Base-by-base conservation (phyloP, 2,797 vertebrate genomes). In the Eidolon dupreanum region DNA sequence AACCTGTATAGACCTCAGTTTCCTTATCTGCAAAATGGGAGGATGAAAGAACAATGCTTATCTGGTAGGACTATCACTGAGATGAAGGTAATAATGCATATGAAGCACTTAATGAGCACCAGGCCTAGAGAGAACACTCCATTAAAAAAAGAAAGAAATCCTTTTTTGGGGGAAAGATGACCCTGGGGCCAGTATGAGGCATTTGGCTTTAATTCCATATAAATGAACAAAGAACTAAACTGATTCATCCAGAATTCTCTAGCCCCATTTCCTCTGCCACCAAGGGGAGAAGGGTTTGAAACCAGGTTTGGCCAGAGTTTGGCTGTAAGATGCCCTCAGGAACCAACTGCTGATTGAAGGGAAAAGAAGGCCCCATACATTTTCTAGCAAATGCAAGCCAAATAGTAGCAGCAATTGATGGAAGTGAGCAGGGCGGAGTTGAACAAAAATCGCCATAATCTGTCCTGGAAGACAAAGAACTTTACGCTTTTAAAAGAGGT, bases 11-110 rank as follows among this genome's bases (percentile, higher is more conserved):
- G n/a, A 63, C 57, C 57, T 93, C 22, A 22, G 55, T 59, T 36
- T 28, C 86, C 86, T 70, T 65, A 85, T 79, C 86, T n/a, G 61
- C 86, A 82, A 88, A 85, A 70, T 66, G 15, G 43, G 16, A 8
- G 2, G 3, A 8, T 38, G 6, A 55, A 66, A 71, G 85, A 83
- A 33, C 38, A n/a, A 31, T 20, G 33, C 51, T 70, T 36, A 7
- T 33, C 19, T 38, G n/a, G 26, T 12, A 36, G 51, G 24, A 36
- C 70, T 88, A 51, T 6, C 13, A 17, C 13, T 2, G 83, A 16
- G 57, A 53, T 24, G 33, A 38, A 0, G 68, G 61, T 78, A 51
- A 46, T 36, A 63, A 70, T 15, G 2, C 24, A 12, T 2, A 6
- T 8, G 41, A 92, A 71, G 11, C 59, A 68, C 28, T 90, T 41